Evolutionary conservation across 2,113 vertebrate species (phyloP).

Genomic region (Sigmodon hispidus): DNA sequence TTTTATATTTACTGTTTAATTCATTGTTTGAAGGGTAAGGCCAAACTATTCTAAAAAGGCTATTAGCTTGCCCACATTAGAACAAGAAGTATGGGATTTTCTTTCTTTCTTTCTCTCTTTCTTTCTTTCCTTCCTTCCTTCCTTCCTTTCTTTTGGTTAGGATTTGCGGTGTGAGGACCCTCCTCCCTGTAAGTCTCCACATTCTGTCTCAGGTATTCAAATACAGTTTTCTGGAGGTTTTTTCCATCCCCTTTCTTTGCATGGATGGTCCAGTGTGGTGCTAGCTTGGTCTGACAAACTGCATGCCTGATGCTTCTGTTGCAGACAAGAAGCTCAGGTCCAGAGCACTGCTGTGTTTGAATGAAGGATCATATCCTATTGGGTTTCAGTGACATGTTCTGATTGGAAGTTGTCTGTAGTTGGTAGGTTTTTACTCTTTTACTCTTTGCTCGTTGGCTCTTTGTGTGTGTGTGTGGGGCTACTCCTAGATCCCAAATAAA

Average conservation of each 20-base stretch:
- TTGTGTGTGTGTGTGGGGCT: no score
- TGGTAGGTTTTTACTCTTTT: no score
- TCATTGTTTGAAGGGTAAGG: conserved; percentile 1
- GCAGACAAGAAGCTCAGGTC: background rate
- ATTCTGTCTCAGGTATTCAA: background rate
- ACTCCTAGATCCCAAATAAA: no score
- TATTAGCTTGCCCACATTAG: background rate
- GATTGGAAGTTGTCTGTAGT: background rate
- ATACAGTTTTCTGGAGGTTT: background rate
- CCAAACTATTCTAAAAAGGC: background rate
- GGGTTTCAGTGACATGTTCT: background rate
- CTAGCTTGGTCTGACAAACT: background rate
- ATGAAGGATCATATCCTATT: background rate
- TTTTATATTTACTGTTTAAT: background rate
- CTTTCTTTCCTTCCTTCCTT: no score
- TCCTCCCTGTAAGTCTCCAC: background rate
- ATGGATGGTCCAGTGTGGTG: no score
- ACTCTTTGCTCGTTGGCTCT: no score
- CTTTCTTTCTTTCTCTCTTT: no score
- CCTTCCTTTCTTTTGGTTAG: no score
- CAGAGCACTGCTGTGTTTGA: background rate
- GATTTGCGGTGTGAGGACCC: background rate
- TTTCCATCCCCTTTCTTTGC: background rate
- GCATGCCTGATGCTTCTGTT: background rate
- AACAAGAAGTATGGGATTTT: conserved; percentile 3